Evolutionary conservation across 2,113 vertebrate species (phyloP), one percentile per base, ranked within the genome.

Genomic region (Upupa epops): DNA sequence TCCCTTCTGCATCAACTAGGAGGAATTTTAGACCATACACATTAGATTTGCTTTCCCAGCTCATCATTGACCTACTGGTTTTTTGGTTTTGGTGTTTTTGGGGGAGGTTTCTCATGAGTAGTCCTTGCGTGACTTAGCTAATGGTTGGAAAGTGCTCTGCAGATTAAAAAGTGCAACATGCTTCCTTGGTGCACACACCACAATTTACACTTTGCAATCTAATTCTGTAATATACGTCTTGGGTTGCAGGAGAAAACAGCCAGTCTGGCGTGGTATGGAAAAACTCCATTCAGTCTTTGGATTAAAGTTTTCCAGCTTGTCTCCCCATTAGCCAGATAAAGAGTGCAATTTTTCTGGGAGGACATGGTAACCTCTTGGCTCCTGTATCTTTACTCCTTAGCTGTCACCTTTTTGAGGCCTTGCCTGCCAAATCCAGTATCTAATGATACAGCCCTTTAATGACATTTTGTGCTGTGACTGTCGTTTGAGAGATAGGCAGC

Each of bases 141-240:
- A 21, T 20, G 13, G 37, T 49, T 70, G 18, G 31, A 73, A 79
- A 55, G 24, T 7, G 46, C 29, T 85, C 66, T 86, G 60, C 29
- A 58, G 58, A 42, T 42, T 13, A 15, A 36, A 48, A 58, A 59
- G 19, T 15, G 70, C 40, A 14, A 15, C 82, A 66, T 59, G 10
- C 14, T 46, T 6, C 19, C 16, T 37, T 40, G 18, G 42, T 48
- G 51, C 10, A 28, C 42, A 16, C 4, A 9, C 7, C 3, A 4
- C 2, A 4, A 51, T 61, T 8, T 54, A 37, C 21, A 28, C 17
- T 75, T 86, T 17, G 42, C 59, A 83, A 78, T 9, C 15, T 25
- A 20, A 3, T 71, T 74, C 51, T 42, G 8, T 32, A 40, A 5
- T 0, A 0, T 2, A 2, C 14, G 22, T 25, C 25, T 45, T 9